A percentile compares a stretch with the other conserved stretches of the same genome.
These are phyloP conservation scores for Chromoteleia sp. DNA, from an alignment of 2,888 invertebrate species.

Conservation along the genomic window DNA sequence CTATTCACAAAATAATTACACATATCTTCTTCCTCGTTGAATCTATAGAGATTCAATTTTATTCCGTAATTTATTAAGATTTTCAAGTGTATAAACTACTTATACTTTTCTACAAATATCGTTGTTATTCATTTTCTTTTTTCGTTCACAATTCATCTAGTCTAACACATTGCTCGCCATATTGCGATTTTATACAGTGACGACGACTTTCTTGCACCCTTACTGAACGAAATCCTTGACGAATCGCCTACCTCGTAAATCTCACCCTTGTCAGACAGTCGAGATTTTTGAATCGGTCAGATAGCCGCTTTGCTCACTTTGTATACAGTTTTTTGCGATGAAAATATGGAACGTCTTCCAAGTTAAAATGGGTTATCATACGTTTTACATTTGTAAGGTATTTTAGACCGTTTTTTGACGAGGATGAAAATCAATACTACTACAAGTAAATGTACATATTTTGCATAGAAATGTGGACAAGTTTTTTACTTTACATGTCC, in stretches of 20 bases:
- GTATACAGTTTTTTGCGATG: conserved; percentile 42
- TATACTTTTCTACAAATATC: not conserved
- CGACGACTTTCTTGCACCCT: conserved; percentile 56
- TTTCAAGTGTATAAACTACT: too few relatives aligned
- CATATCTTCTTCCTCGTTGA: too few relatives aligned
- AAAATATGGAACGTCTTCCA: conserved; percentile 39
- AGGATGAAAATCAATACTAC: too few relatives aligned
- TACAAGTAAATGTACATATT: too few relatives aligned
- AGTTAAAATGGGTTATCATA: conserved; percentile 28
- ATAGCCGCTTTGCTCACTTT: conserved; percentile 44
- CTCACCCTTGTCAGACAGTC: conserved; percentile 58
- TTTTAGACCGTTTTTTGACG: conserved; percentile 22
- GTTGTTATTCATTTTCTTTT: conserved; percentile 4
- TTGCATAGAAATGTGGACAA: too few relatives aligned
- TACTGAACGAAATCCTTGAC: conserved; percentile 43
- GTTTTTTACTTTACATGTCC: too few relatives aligned
- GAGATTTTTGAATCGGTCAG: conserved; percentile 54
- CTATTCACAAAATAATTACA: too few relatives aligned
- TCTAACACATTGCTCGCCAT: conserved; percentile 34
- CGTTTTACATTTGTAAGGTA: conserved; percentile 28
- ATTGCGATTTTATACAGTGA: conserved; percentile 56
- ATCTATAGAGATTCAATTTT: too few relatives aligned
- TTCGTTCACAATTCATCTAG: conserved; percentile 22
- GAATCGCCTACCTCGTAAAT: conserved; percentile 59
- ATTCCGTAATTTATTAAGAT: too few relatives aligned